Conservation (phyloP, 2,888 invertebrate species). For the Eupeodes luniger region DNA sequence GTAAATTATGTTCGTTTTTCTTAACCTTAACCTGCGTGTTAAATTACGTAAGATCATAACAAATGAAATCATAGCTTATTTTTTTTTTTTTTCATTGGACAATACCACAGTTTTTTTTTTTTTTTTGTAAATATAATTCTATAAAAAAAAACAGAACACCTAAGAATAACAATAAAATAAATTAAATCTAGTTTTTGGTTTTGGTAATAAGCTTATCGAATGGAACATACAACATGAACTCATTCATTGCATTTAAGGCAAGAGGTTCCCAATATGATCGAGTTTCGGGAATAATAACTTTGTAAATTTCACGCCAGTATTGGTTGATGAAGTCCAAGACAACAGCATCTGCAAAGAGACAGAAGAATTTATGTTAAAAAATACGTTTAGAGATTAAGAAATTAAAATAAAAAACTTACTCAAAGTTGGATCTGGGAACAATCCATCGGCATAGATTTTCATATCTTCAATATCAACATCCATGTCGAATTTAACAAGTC, state of each 20-base stretch:
- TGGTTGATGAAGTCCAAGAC: slow-evolving; percentile 85
- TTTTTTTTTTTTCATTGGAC: slow-evolving; percentile 15
- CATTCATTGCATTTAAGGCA: slow-evolving; percentile 80
- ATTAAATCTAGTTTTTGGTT: slow-evolving; percentile 74
- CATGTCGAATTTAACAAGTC: slow-evolving; percentile 86
- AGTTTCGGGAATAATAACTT: slow-evolving; percentile 84
- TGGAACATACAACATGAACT: slow-evolving; percentile 82
- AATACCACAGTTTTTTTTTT: background rate
- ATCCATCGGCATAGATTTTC: slow-evolving; percentile 86
- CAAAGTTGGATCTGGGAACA: slow-evolving; percentile 87
- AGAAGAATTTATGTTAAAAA: background rate
- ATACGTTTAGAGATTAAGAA: background rate
- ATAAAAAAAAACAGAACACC: slow-evolving; percentile 41
- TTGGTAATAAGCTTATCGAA: slow-evolving; percentile 81
- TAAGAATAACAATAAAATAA: slow-evolving; percentile 19
- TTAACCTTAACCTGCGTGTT: slow-evolving; percentile 24
- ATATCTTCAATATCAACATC: slow-evolving; percentile 88
- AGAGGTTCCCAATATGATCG: slow-evolving; percentile 82
- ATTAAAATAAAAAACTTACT: slow-evolving; percentile 85
- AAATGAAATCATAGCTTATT: slow-evolving; percentile 10
- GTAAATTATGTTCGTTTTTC: background rate
- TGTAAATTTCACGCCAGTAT: slow-evolving; percentile 86
- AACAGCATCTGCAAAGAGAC: slow-evolving; percentile 79
- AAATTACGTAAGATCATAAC: slow-evolving; percentile 10
- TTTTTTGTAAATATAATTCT: background rate